These are phyloP conservation scores for Pasiphila rectangulata DNA, from an alignment of 2,888 invertebrate species.

Conservation along the genomic window DNA sequence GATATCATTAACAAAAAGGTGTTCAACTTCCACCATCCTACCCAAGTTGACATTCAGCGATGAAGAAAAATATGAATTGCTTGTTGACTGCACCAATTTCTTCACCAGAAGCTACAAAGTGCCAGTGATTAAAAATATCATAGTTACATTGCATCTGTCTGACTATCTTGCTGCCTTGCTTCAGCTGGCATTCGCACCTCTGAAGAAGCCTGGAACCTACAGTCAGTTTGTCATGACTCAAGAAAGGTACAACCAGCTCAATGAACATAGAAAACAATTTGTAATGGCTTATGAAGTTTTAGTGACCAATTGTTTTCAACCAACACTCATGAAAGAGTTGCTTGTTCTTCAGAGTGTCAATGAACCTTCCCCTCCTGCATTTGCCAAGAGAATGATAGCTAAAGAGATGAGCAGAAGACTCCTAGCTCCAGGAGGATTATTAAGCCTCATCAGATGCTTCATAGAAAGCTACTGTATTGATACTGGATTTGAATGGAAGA, in stretches of 20 bases:
- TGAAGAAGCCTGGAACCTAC: slow-evolving; percentile 80
- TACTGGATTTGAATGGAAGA: slow-evolving; percentile 83
- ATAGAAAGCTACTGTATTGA: slow-evolving; percentile 80
- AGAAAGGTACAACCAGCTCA: slow-evolving; percentile 76
- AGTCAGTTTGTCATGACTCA: slow-evolving; percentile 76
- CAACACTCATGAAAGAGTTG: slow-evolving; percentile 84
- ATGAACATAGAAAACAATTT: slow-evolving; percentile 75
- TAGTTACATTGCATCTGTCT: slow-evolving; percentile 79
- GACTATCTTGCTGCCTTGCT: slow-evolving; percentile 84
- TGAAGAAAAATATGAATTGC: slow-evolving; percentile 73
- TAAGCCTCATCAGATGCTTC: slow-evolving; percentile 83
- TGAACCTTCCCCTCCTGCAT: slow-evolving; percentile 77
- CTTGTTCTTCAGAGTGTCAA: slow-evolving; percentile 82
- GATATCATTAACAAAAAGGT: slow-evolving; percentile 68
- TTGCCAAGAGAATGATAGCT: slow-evolving; percentile 83
- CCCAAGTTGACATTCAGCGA: slow-evolving; percentile 59
- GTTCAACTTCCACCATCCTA: slow-evolving; percentile 52
- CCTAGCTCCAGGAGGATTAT: slow-evolving; percentile 82
- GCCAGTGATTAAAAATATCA: slow-evolving; percentile 77
- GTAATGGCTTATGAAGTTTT: slow-evolving; percentile 71
- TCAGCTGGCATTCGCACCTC: slow-evolving; percentile 84
- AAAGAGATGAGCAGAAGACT: slow-evolving; percentile 82
- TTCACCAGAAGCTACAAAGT: slow-evolving; percentile 70
- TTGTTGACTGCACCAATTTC: slow-evolving; percentile 73
- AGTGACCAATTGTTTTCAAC: slow-evolving; percentile 79